Conservation (phyloP, 2,113 vertebrate genomes). For the Crotalus viridis region DNA sequence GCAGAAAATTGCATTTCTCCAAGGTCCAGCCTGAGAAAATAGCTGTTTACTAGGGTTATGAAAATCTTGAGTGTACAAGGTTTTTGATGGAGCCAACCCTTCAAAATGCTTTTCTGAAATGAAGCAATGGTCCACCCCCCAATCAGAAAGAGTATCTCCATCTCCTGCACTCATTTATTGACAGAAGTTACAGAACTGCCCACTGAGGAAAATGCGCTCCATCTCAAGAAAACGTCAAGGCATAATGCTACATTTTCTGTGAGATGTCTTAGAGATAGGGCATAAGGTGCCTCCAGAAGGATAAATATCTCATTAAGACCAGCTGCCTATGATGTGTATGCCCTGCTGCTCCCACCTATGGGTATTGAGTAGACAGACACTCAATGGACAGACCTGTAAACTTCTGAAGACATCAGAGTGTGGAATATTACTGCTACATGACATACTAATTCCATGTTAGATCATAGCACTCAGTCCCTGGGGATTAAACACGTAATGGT, state of each 20-base stretch:
- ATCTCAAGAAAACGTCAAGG: background rate
- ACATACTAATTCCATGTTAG: background rate
- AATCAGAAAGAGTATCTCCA: background rate
- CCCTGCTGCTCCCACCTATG: background rate
- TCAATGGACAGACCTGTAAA: no score
- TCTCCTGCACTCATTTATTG: background rate
- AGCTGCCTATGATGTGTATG: no score
- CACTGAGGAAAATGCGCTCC: background rate
- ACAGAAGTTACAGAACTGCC: background rate
- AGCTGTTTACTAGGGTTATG: background rate
- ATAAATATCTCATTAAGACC: no score
- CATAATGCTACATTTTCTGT: no score
- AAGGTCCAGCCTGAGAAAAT: background rate
- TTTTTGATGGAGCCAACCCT: background rate
- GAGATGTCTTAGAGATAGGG: no score
- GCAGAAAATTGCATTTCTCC: background rate
- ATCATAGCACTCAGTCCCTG: background rate
- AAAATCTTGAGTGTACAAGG: background rate
- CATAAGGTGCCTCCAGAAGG: no score
- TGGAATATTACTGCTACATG: background rate
- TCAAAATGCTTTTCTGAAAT: background rate
- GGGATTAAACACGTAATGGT: background rate
- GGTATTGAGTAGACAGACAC: background rate
- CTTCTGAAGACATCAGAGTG: background rate
- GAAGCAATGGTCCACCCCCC: background rate